A percentile compares a stretch with the other conserved stretches of the same genome.
phyloP scores from a whole-genome alignment of 2,888 invertebrate genomes.

The Rhagonycha lutea region DNA sequence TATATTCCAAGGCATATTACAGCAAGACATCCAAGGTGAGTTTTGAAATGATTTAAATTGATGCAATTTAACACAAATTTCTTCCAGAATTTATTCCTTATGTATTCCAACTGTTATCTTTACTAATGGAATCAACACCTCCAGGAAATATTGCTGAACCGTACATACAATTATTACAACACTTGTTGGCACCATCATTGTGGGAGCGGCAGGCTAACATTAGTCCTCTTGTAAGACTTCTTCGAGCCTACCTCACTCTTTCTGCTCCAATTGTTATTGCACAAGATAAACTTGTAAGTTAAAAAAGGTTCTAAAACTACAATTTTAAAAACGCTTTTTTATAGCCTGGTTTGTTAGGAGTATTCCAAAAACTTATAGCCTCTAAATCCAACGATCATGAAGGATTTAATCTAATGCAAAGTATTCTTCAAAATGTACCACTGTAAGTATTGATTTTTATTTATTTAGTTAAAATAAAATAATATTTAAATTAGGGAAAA shows the following conservation, averaged over 20 bases:
- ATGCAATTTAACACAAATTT: background rate
- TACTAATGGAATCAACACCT: slow-evolving; percentile 76
- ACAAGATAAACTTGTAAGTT: slow-evolving; percentile 71
- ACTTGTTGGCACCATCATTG: slow-evolving; percentile 83
- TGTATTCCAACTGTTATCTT: slow-evolving; percentile 94
- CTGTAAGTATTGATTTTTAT: slow-evolving; percentile 61
- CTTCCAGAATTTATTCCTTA: slow-evolving; percentile 94
- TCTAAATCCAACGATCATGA: slow-evolving; percentile 96
- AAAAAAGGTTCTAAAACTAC: background rate
- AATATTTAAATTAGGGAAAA: too few relatives aligned
- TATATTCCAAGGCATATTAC: slow-evolving; percentile 91
- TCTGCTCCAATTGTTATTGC: slow-evolving; percentile 71
- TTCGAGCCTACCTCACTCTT: slow-evolving; percentile 83
- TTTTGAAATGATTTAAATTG: background rate
- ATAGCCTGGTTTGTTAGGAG: slow-evolving; percentile 82
- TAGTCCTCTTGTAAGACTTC: slow-evolving; percentile 87
- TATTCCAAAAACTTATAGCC: slow-evolving; percentile 95
- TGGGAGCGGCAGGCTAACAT: slow-evolving; percentile 96
- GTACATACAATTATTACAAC: slow-evolving; percentile 89
- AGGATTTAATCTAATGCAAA: slow-evolving; percentile 89
- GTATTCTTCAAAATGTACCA: slow-evolving; percentile 82
- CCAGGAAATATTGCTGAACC: slow-evolving; percentile 70
- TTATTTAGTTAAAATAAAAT: too few relatives aligned
- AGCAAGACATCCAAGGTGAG: slow-evolving; percentile 90
- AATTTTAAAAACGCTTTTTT: background rate